These are phyloP conservation scores for Halcyon badia DNA, from an alignment of 2,797 vertebrate genomes.

Conservation along the genomic window DNA sequence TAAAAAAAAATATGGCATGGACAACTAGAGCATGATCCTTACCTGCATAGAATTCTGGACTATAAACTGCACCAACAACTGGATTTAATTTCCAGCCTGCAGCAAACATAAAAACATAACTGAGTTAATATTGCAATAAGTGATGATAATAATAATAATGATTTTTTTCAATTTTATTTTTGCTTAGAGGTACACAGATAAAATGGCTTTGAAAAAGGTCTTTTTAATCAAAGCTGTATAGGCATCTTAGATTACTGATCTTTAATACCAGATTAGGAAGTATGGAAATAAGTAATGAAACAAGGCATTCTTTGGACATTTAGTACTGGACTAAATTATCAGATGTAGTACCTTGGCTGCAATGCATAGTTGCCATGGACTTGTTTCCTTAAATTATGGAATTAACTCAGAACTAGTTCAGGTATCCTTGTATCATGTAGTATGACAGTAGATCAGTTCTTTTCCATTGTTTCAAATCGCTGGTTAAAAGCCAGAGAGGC, in stretches of 20 bases:
- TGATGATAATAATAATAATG: not conserved
- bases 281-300: not conserved
- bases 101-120: conserved; percentile 70
- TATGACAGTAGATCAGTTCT: not conserved
- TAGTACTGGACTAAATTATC: not conserved
- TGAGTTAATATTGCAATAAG: conserved; percentile 34
- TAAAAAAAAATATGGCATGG: not conserved
- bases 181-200: not conserved
- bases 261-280: not conserved
- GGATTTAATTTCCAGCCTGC: conserved; percentile 98
- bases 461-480: not conserved
- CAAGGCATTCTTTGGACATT: not conserved
- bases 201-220: not conserved
- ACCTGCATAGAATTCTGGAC: conserved; percentile 99
- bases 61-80: conserved; percentile 96
- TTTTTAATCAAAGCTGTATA: not conserved
- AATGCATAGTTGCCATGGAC: not conserved
- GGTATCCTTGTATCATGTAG: not conserved
- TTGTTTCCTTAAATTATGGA: not conserved
- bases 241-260: not conserved
- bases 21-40: conserved; percentile 56
- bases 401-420: not conserved
- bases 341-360: not conserved
- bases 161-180: not conserved
- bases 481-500: not conserved